Evolutionary conservation across 1,140 invertebrate species (phyloP).

Genomic region (Antheraea mylitta): DNA sequence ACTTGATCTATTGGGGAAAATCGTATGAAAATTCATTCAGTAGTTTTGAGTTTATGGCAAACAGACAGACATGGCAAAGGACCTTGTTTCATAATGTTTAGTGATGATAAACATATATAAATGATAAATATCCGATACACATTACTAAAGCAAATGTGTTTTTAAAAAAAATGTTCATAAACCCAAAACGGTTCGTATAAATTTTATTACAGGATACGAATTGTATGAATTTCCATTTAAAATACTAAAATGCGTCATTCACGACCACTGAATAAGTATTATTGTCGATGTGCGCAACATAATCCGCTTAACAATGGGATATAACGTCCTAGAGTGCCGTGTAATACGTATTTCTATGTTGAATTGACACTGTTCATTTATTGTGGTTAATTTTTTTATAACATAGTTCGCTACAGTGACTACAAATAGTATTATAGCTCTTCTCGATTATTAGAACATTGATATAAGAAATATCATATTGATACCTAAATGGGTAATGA

Average conservation of each 20-base stretch:
- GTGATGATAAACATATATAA: too few species aligned
- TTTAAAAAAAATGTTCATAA: not conserved
- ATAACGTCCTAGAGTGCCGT: not conserved
- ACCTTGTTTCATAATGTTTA: too few species aligned
- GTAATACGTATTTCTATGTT: not conserved
- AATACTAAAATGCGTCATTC: constrained; percentile 4
- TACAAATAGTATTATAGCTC: too few species aligned
- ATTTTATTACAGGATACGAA: constrained; percentile 3
- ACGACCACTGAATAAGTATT: constrained; percentile 2
- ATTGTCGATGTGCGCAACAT: not conserved
- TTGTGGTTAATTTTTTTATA: not conserved
- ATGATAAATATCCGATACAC: not conserved
- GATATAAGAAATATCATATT: too few species aligned
- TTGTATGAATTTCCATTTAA: constrained; percentile 3
- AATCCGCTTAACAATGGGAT: not conserved
- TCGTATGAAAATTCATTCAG: too few species aligned
- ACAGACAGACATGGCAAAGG: too few species aligned
- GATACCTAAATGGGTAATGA: too few species aligned
- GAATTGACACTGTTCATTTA: not conserved
- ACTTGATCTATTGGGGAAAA: too few species aligned
- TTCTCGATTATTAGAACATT: too few species aligned
- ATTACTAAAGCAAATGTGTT: not conserved
- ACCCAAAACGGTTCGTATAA: not conserved
- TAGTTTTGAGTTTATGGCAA: too few species aligned
- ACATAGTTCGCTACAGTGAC: too few species aligned